phyloP scores from a whole-genome alignment of 2,113 vertebrate genomes.

The Taurulus bubalis region DNA sequence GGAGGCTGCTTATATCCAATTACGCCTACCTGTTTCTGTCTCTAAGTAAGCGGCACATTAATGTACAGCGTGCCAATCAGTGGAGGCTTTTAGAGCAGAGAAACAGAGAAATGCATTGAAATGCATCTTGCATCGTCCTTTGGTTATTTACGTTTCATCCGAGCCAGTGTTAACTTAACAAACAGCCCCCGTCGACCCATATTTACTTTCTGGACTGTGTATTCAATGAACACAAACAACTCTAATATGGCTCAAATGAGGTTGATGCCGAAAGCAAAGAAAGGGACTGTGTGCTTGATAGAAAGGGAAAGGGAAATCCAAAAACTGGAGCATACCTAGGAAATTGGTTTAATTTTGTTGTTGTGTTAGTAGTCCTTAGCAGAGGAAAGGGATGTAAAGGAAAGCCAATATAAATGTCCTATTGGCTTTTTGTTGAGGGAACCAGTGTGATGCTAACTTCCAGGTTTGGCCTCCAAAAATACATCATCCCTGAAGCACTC shows the following conservation, averaged over 20 bases:
- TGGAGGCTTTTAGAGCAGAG: slow-evolving; percentile 8
- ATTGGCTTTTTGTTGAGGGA: not conserved
- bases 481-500: not conserved
- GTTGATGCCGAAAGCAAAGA: slow-evolving; percentile 5
- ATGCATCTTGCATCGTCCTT: not conserved
- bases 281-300: slow-evolving; percentile 5
- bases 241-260: slow-evolving; percentile 43
- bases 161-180: slow-evolving; percentile 48
- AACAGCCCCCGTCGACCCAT: slow-evolving; percentile 9
- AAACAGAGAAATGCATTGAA: slow-evolving; percentile 27
- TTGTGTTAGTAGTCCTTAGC: not conserved
- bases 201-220: slow-evolving; percentile 47
- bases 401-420: not conserved
- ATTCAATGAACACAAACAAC: slow-evolving; percentile 26
- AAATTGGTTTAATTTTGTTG: slow-evolving; percentile 1
- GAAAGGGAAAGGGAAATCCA: not conserved
- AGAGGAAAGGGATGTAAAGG: not conserved
- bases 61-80: slow-evolving; percentile 13
- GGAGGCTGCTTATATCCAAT: slow-evolving; percentile 12
- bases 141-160: slow-evolving; percentile 30
- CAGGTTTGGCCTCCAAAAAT: not conserved
- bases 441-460: not conserved
- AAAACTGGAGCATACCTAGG: not conserved
- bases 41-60: slow-evolving; percentile 6
- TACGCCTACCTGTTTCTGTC: slow-evolving; percentile 22